Evolutionary conservation across 2,888 invertebrate species (phyloP).

Genomic region (Cyclophora albipunctata): DNA sequence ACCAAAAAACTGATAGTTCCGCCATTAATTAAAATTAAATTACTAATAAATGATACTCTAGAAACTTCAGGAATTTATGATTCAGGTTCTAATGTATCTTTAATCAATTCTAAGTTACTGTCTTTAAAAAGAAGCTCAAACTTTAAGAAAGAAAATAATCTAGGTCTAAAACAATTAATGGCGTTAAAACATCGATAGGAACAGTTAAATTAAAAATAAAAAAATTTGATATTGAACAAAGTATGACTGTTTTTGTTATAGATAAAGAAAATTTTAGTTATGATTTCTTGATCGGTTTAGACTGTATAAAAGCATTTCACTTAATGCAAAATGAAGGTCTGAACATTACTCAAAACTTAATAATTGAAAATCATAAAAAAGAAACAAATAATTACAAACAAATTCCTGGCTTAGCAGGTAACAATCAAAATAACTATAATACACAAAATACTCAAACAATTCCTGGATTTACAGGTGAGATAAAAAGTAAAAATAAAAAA

Average conservation of each 20-base stretch:
- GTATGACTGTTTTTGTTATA: constrained; percentile 18
- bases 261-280: constrained; percentile 20
- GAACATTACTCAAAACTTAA: constrained; percentile 9
- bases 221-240: constrained; percentile 15
- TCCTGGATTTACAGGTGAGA: background rate
- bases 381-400: background rate
- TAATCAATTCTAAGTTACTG: constrained; percentile 23
- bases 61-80: too few species aligned
- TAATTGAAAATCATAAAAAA: background rate
- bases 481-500: background rate
- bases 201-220: constrained; percentile 3
- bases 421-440: background rate
- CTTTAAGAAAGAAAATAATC: constrained; percentile 1
- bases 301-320: constrained; percentile 19
- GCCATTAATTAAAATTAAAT: constrained; percentile 17
- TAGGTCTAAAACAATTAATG: constrained; percentile 12
- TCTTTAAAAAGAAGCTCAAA: background rate
- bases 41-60: constrained; percentile 19
- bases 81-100: constrained; percentile 26
- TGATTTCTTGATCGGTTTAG: constrained; percentile 23
- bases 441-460: too few species aligned
- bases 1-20: constrained; percentile 19
- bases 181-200: constrained; percentile 14
- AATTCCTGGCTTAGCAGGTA: background rate
- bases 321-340: constrained; percentile 21